phyloP scores from a whole-genome alignment of 1,140 invertebrate species.

The Gonatopus flavifemur region DNA sequence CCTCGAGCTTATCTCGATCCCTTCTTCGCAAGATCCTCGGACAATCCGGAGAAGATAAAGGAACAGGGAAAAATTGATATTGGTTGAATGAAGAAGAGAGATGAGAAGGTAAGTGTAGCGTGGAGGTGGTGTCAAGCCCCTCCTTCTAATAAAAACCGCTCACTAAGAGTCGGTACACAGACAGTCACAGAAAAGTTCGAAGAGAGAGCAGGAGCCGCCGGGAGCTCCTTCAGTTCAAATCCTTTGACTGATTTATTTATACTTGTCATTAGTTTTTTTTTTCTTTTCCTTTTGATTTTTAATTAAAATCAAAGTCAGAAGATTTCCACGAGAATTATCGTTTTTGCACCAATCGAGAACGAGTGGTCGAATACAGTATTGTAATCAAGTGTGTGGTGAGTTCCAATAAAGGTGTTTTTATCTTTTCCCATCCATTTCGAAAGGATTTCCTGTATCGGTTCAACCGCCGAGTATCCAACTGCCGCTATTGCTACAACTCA shows the following conservation, averaged over 20 bases:
- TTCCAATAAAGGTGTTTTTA: slow-evolving; percentile 17
- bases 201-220: slow-evolving; percentile 50
- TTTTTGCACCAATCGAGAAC: too few relatives aligned
- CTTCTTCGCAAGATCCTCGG: slow-evolving; percentile 36
- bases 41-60: background rate
- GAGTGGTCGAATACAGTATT: slow-evolving; percentile 34
- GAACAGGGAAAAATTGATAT: too few relatives aligned
- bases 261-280: slow-evolving; percentile 16
- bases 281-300: too few relatives aligned
- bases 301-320: too few relatives aligned
- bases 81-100: slow-evolving; percentile 27
- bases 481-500: too few relatives aligned
- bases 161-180: slow-evolving; percentile 54
- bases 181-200: slow-evolving; percentile 56
- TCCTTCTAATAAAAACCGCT: slow-evolving; percentile 60
- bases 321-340: too few relatives aligned
- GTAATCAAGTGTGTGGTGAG: slow-evolving; percentile 50
- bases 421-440: background rate
- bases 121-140: slow-evolving; percentile 55
- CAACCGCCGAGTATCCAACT: too few relatives aligned
- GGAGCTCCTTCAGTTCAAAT: slow-evolving; percentile 34
- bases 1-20: slow-evolving; percentile 18
- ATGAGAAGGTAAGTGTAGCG: slow-evolving; percentile 43
- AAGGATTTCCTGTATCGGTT: slow-evolving; percentile 2
- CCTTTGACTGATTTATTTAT: too few relatives aligned